These are phyloP conservation scores for Leptogaster cylindrica DNA, from an alignment of 2,888 invertebrate species.

Conservation along the genomic window DNA sequence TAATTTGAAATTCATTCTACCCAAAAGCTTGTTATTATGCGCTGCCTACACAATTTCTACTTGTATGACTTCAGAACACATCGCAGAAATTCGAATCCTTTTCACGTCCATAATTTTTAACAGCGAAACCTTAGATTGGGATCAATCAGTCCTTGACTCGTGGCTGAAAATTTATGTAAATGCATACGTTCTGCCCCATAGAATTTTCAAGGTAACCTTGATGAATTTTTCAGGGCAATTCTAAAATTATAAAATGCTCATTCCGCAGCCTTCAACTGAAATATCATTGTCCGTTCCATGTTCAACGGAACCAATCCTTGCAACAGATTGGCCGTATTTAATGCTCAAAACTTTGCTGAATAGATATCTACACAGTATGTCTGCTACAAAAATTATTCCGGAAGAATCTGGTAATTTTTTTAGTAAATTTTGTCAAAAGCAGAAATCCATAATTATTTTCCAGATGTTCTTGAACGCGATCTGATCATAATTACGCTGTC, in stretches of 20 bases:
- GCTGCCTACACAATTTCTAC: constrained; percentile 69
- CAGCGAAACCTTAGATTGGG: constrained; percentile 67
- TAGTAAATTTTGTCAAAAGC: neutral
- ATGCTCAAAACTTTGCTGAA: constrained; percentile 64
- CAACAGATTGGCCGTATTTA: constrained; percentile 81
- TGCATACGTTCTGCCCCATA: constrained; percentile 62
- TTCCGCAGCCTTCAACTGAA: constrained; percentile 56
- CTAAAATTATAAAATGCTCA: neutral
- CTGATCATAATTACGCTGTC: constrained; percentile 57
- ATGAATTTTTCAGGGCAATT: neutral
- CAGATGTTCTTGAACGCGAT: constrained; percentile 54
- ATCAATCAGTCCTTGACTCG: constrained; percentile 64
- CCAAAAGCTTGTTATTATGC: constrained; percentile 53
- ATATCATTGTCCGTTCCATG: constrained; percentile 62
- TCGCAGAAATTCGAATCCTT: constrained; percentile 65
- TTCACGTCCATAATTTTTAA: constrained; percentile 70
- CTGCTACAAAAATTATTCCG: constrained; percentile 54
- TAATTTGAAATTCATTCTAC: constrained; percentile 53
- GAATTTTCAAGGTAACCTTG: constrained; percentile 57
- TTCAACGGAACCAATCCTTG: constrained; percentile 72
- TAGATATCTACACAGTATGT: constrained; percentile 67
- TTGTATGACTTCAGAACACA: constrained; percentile 67
- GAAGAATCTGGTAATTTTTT: constrained; percentile 24
- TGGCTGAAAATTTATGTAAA: constrained; percentile 64
- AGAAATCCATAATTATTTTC: constrained; percentile 13